Evolutionary conservation across 2,888 invertebrate species (phyloP).

Genomic region (Xestia c-nigrum): DNA sequence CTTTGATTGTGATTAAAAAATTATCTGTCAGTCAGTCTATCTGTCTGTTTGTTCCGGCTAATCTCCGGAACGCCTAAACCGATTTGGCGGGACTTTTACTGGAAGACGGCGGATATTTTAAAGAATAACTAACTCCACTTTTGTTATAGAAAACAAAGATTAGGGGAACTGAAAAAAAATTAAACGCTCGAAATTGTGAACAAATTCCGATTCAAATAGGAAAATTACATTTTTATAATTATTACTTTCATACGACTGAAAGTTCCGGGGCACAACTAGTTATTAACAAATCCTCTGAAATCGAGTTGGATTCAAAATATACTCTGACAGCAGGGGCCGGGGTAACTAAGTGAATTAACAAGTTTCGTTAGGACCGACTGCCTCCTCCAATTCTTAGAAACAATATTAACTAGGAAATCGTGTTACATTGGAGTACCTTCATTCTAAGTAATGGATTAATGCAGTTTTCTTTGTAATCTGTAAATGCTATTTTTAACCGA

Average conservation of each 20-base stretch:
- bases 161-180: too few relatives aligned
- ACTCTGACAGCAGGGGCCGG: slow-evolving; percentile 4
- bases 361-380: not conserved
- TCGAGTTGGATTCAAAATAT: slow-evolving; percentile 25
- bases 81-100: not conserved
- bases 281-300: slow-evolving; percentile 20
- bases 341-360: slow-evolving; percentile 24
- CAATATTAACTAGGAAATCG: slow-evolving; percentile 13
- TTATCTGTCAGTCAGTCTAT: too few relatives aligned
- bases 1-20: too few relatives aligned
- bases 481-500: not conserved
- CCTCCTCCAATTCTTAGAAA: not conserved
- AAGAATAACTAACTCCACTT: too few relatives aligned
- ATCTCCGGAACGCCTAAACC: not conserved
- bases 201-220: not conserved
- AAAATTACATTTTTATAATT: not conserved
- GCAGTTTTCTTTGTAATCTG: not conserved
- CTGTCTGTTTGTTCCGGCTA: not conserved
- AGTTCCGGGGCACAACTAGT: not conserved
- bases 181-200: not conserved
- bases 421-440: not conserved
- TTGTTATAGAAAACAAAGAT: too few relatives aligned
- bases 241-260: not conserved
- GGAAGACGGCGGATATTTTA: not conserved
- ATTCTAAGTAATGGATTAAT: not conserved